phyloP scores from a whole-genome alignment of 2,113 vertebrate genomes.

The Rhombomys opimus region DNA sequence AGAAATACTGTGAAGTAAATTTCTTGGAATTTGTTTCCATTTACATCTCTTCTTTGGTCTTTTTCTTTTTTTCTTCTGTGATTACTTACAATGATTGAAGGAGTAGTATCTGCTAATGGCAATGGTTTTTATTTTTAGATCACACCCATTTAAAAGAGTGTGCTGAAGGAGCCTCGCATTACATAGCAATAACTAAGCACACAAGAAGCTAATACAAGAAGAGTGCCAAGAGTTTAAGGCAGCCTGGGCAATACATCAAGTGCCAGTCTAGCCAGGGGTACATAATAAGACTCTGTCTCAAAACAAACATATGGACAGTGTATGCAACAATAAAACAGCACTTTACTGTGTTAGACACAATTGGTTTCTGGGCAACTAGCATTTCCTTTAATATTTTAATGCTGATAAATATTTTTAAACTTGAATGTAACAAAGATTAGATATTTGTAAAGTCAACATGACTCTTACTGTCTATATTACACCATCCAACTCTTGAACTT shows the following conservation, averaged over 20 bases:
- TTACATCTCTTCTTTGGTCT: neutral
- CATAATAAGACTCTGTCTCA: neutral
- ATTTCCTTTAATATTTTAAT: conserved; percentile 33
- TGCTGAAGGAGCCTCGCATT: neutral
- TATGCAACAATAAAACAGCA: neutral
- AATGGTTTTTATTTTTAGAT: conserved; percentile 29
- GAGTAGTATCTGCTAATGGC: neutral
- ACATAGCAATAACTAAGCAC: fast-evolving
- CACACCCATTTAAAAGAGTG: neutral
- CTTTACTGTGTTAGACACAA: neutral
- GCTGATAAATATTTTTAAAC: neutral
- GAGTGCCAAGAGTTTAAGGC: too few species aligned
- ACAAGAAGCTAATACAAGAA: neutral
- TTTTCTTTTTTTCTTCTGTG: neutral
- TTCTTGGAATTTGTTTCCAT: neutral
- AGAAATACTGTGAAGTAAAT: neutral
- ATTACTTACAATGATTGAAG: neutral
- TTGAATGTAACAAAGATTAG: neutral
- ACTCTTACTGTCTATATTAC: neutral
- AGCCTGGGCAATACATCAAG: neutral
- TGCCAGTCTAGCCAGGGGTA: neutral
- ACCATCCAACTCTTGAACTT: neutral
- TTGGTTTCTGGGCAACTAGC: neutral
- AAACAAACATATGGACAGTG: neutral
- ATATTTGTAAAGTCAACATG: neutral